phyloP scores from a whole-genome alignment of 1,140 invertebrate genomes.

The Patella vulgata region DNA sequence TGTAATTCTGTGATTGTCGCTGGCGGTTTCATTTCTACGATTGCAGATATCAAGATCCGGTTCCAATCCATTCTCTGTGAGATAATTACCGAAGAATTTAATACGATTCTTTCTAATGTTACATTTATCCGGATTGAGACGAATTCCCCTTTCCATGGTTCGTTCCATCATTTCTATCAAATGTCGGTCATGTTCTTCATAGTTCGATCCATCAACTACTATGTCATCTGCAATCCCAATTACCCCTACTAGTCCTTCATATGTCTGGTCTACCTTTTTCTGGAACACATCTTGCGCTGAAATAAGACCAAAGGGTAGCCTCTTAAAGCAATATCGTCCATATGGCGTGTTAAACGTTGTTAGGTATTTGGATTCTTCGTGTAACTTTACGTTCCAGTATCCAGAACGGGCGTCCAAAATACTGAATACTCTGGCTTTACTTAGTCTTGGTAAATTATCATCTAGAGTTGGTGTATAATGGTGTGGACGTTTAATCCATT shows the following conservation, averaged over 20 bases:
- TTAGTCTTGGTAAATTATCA: slow-evolving; percentile 23
- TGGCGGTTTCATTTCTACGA: slow-evolving; percentile 60
- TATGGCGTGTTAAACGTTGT: slow-evolving; percentile 56
- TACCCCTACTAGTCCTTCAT: slow-evolving; percentile 53
- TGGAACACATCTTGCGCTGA: slow-evolving; percentile 47
- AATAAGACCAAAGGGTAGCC: slow-evolving; percentile 61
- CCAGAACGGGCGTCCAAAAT: slow-evolving; percentile 39
- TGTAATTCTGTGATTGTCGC: slow-evolving; percentile 54
- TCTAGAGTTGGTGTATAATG: slow-evolving; percentile 31
- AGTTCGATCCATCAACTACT: slow-evolving; percentile 45
- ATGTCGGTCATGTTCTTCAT: slow-evolving; percentile 52
- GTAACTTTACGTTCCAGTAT: slow-evolving; percentile 61
- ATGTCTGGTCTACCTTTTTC: slow-evolving; percentile 47
- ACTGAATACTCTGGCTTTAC: slow-evolving; percentile 24
- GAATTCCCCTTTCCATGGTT: slow-evolving; percentile 27
- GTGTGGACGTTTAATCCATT: slow-evolving; percentile 57
- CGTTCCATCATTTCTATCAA: slow-evolving; percentile 56
- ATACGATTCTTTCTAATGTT: background rate
- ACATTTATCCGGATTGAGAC: background rate
- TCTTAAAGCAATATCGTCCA: slow-evolving; percentile 54
- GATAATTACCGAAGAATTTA: background rate
- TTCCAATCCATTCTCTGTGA: slow-evolving; percentile 58
- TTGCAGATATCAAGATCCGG: slow-evolving; percentile 62
- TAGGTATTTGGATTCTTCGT: slow-evolving; percentile 44
- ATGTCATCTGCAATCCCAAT: slow-evolving; percentile 62